phyloP scores from a whole-genome alignment of 2,797 vertebrate genomes.

The Chrosomus eos region DNA sequence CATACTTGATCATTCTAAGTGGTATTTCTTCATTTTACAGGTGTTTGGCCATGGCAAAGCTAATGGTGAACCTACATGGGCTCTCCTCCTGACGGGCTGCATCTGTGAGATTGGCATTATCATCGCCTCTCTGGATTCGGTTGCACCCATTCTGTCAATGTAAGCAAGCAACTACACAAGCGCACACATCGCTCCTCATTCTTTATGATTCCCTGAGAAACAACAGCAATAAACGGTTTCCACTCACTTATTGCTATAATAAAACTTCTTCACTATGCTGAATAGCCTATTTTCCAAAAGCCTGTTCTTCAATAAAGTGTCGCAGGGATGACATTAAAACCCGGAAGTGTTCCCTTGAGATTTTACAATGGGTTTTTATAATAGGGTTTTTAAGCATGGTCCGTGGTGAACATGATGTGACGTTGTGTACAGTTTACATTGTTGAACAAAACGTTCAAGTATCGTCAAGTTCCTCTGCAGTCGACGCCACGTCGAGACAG shows the following conservation, averaged over 20 bases:
- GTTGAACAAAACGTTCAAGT: not conserved
- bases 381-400: not conserved
- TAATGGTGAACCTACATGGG: constrained; percentile 98
- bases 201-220: constrained; percentile 21
- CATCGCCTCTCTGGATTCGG: constrained; percentile 95
- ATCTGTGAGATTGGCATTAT: constrained; percentile 99
- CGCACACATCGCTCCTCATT: not conserved
- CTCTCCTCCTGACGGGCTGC: constrained; percentile 90
- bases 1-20: not conserved
- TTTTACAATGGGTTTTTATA: not conserved
- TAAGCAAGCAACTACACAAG: constrained; percentile 75
- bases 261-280: not conserved
- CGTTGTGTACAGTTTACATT: not conserved
- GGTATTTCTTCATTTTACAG: constrained; percentile 69
- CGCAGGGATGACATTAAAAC: not conserved
- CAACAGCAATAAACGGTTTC: not conserved
- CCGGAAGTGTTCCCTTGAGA: not conserved
- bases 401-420: not conserved
- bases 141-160: constrained; percentile 99
- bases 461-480: no score
- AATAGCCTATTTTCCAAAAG: not conserved
- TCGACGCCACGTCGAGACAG: no score
- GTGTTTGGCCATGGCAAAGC: constrained; percentile 97
- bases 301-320: not conserved
- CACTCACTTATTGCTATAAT: not conserved